These are phyloP conservation scores for Lasioglossum malachurum DNA, from an alignment of 2,888 invertebrate genomes.

Conservation along the genomic window DNA sequence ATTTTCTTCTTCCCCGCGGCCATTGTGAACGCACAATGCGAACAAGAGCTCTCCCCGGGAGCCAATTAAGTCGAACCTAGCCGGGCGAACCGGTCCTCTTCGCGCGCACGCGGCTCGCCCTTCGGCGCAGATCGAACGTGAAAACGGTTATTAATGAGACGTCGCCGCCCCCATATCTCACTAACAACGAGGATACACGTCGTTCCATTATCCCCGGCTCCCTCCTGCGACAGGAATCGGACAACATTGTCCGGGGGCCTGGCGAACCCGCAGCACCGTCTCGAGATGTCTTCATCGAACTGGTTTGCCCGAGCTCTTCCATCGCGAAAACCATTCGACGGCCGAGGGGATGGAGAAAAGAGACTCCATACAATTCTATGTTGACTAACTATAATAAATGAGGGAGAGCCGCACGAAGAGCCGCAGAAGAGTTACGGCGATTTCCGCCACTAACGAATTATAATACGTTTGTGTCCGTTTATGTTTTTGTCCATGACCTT, in stretches of 20 bases:
- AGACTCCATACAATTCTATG: neutral
- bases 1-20: neutral
- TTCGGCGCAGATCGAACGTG: conserved; percentile 51
- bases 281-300: conserved; percentile 48
- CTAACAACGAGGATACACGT: conserved; percentile 40
- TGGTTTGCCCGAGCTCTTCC: neutral
- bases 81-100: conserved; percentile 53
- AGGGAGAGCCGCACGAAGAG: neutral
- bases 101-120: conserved; percentile 9
- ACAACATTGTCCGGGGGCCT: conserved; percentile 6
- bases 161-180: conserved; percentile 50
- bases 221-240: conserved; percentile 9
- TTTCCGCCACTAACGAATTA: neutral
- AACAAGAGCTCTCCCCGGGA: conserved; percentile 45
- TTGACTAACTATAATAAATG: neutral
- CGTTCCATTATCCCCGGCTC: neutral
- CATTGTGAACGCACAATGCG: conserved; percentile 56
- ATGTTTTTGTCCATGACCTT: too few relatives aligned
- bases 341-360: neutral
- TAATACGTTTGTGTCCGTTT: too few relatives aligned
- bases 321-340: neutral
- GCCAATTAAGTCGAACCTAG: conserved; percentile 66
- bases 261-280: neutral
- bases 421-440: neutral
- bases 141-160: conserved; percentile 65